Conservation (phyloP, 1,140 invertebrate species). For the Trypoxylus dichotomus region DNA sequence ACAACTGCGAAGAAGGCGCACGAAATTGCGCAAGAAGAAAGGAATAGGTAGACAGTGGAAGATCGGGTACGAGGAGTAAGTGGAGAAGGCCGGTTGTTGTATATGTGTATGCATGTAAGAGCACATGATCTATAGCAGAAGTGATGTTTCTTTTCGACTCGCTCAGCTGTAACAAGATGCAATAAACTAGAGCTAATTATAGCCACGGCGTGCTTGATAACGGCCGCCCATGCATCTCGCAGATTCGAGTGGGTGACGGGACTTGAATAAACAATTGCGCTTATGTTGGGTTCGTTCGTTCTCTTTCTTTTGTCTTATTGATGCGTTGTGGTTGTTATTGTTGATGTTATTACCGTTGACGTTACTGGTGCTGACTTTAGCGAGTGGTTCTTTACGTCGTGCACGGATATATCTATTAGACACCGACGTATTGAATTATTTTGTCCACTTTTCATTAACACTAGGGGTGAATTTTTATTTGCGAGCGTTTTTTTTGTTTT, state of each 20-base stretch:
- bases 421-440: too few relatives aligned
- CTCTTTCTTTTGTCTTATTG: slow-evolving; percentile 29
- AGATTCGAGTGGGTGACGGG: slow-evolving; percentile 22
- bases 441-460: too few relatives aligned
- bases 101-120: not conserved
- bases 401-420: too few relatives aligned
- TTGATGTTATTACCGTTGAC: not conserved
- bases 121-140: slow-evolving; percentile 24
- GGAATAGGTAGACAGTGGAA: not conserved
- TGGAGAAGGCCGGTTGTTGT: not conserved
- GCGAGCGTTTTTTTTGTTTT: too few relatives aligned
- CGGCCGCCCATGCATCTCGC: slow-evolving; percentile 22
- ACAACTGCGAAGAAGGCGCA: not conserved
- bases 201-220: slow-evolving; percentile 25
- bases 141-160: not conserved
- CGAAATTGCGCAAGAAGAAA: slow-evolving; percentile 13
- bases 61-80: not conserved
- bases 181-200: slow-evolving; percentile 30
- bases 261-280: slow-evolving; percentile 26
- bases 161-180: slow-evolving; percentile 22
- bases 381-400: not conserved
- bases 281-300: not conserved
- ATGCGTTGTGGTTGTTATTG: not conserved
- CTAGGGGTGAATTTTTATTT: too few relatives aligned
- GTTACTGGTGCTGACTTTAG: not conserved